Evolutionary conservation across 2,797 vertebrate genomes (phyloP).

Genomic region (Leptoclinus maculatus): DNA sequence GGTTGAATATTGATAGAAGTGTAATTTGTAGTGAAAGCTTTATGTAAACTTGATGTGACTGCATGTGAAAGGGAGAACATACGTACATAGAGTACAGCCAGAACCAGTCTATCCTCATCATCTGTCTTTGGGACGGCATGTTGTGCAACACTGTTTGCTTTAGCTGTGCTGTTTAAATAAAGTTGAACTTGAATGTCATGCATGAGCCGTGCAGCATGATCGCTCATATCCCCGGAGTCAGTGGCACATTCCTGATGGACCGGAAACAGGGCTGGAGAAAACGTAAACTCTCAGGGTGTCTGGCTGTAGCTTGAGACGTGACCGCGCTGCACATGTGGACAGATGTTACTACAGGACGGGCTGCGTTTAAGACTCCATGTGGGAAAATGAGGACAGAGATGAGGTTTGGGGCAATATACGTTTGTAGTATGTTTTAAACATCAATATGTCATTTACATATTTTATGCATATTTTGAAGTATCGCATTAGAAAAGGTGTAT

Average conservation of each 20-base stretch:
- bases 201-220: background rate
- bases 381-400: background rate
- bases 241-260: conserved; percentile 1
- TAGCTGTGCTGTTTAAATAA: conserved; percentile 4
- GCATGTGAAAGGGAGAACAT: background rate
- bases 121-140: background rate
- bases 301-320: background rate
- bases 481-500: background rate
- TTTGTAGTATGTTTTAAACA: background rate
- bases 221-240: background rate
- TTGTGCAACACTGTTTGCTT: background rate
- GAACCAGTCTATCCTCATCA: background rate
- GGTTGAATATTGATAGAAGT: background rate
- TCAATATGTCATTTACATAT: background rate
- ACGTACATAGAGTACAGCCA: too few species aligned
- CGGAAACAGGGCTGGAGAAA: conserved; percentile 11
- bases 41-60: background rate
- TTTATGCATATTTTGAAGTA: too few species aligned
- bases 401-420: background rate
- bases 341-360: conserved; percentile 30
- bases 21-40: background rate
- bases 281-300: conserved; percentile 19
- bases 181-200: conserved; percentile 16
- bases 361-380: too few species aligned
- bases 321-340: conserved; percentile 1